phyloP scores from a whole-genome alignment of 2,797 vertebrate genomes.

The Brachyrhaphis roseni region DNA sequence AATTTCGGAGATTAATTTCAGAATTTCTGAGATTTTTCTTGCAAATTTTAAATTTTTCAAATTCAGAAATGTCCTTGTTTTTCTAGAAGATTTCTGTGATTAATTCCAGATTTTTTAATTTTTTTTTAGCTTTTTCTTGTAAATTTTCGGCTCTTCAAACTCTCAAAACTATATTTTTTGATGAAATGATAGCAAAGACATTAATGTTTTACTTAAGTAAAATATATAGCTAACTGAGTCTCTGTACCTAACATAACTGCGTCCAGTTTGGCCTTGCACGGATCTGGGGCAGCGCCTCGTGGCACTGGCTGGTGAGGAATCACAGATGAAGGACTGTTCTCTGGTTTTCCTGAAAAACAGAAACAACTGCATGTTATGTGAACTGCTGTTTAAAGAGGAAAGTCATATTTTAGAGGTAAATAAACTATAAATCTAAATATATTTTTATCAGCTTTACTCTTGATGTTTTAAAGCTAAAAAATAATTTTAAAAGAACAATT shows the following conservation, averaged over 20 bases:
- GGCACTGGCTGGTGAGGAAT: slow-evolving; percentile 20
- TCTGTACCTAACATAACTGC: slow-evolving; percentile 84
- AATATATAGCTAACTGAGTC: neutral
- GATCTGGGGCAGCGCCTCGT: slow-evolving; percentile 65
- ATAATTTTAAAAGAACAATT: neutral
- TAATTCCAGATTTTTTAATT: no score
- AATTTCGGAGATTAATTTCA: no score
- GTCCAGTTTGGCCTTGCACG: slow-evolving; percentile 81
- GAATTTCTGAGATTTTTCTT: no score
- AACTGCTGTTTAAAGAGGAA: neutral
- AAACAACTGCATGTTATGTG: slow-evolving; percentile 4
- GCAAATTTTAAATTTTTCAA: no score
- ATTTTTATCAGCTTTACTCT: neutral
- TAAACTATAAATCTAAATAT: neutral
- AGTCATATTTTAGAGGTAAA: neutral
- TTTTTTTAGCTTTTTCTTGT: no score
- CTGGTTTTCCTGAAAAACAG: slow-evolving; percentile 66
- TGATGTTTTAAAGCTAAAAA: neutral
- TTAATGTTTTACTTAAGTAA: neutral
- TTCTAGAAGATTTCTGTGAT: no score
- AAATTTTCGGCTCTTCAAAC: no score
- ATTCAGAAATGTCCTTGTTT: no score
- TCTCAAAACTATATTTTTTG: no score
- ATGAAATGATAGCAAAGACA: neutral
- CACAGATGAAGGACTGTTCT: slow-evolving; percentile 27